Percentiles rank a stretch among this genome's conserved stretches.
Evolutionary conservation across 2,113 vertebrate species (phyloP).

Genomic region (Pycnonotus jocosus): DNA sequence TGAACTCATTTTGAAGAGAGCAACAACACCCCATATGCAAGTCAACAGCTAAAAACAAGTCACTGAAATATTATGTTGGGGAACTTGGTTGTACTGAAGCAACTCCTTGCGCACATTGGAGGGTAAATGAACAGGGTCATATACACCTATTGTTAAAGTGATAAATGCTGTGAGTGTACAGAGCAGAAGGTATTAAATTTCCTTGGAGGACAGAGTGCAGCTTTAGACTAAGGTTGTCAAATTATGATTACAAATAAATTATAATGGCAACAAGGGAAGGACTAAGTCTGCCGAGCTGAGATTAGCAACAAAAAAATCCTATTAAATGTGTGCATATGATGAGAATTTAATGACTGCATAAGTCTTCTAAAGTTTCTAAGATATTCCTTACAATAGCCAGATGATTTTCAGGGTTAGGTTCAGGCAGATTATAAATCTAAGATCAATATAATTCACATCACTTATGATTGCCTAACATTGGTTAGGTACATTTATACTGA

Average conservation of each 20-base stretch:
- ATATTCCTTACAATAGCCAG: background rate
- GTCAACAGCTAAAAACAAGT: background rate
- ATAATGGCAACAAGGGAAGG: conserved; percentile 23
- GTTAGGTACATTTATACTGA: background rate
- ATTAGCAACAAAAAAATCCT: conserved; percentile 40
- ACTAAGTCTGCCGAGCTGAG: conserved; percentile 16
- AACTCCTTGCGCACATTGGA: background rate
- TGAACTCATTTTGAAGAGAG: background rate
- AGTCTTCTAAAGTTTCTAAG: conserved; percentile 31
- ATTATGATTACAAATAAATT: conserved; percentile 50
- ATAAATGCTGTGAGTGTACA: background rate
- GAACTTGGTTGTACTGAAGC: background rate
- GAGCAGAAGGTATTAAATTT: conserved; percentile 22
- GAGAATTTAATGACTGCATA: conserved; percentile 23
- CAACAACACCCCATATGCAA: background rate
- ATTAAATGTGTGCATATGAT: background rate
- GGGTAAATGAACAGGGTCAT: background rate
- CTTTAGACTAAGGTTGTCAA: conserved; percentile 20
- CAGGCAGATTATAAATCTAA: background rate
- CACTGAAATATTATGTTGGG: background rate
- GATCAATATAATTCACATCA: background rate
- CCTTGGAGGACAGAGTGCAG: conserved; percentile 6
- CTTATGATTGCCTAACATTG: background rate
- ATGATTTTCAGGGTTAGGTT: background rate
- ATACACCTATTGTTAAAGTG: background rate